Base-by-base conservation (phyloP, 2,113 vertebrate genomes). In the Puntigrus tetrazona region DNA sequence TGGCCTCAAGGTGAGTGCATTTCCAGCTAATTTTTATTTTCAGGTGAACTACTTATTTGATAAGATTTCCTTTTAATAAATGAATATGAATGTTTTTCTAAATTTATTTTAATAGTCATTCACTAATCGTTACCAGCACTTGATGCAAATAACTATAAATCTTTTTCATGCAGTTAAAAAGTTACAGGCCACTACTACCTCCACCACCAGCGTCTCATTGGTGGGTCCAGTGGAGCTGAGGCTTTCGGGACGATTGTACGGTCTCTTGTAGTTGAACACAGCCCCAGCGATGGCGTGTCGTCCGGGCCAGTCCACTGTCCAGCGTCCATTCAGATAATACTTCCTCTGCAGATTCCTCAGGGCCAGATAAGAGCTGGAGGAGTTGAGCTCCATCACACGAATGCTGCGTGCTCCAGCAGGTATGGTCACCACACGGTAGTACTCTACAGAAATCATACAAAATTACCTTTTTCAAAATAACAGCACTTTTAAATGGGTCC, bases 301-400 rank as follows among this genome's bases (percentile, higher is more conserved):
- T 3, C 97, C 96, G 0, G 96, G 96, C 96, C 96, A 95, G 91
- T 97, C 96, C 69, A 96, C 93, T 0, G 93, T 95, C 96, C 96
- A 97, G 76, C 91, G 93, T 8, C 97, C 97, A 0, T 96, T 97
- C 57, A 97, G 92, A 89, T 95, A 93, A 85, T 97, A 97, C 41
- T 85, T 94, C 81, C 90, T 91, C 57, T 94, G 91, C 34, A 86
- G 73, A 88, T 94, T 95, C 38, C 95, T 93, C n/a, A 96, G 86
- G 13, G 96, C 92, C 85, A 97, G 91, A 88, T 96, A 97, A 82
- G 95, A 96, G 80, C 92, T 94, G 36, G 97, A 97, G 0, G 92
- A 85, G 25, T 96, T 96, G 77, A 93, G 84, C 87, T 97, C 96
- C 67, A 91, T 86, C 82, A 97, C 90, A 34, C 77, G 94, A 74